Conservation (phyloP, 2,113 vertebrate genomes). For the Brachypodius melanocephalos region DNA sequence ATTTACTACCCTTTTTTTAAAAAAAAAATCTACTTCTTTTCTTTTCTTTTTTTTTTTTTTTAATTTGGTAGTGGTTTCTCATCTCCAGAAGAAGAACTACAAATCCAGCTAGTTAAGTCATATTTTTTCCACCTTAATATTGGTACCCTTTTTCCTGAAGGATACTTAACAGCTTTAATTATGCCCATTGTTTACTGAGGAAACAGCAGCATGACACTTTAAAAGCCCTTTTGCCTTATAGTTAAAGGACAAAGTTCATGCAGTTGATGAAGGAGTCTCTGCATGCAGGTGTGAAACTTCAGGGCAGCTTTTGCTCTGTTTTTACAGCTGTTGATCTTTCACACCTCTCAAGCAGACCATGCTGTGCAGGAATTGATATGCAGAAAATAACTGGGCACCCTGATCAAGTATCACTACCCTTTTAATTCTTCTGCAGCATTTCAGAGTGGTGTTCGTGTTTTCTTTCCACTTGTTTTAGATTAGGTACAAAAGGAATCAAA, state of each 20-base stretch:
- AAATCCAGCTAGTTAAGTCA: conserved; percentile 15
- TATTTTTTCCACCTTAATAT: neutral
- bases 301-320: conserved; percentile 16
- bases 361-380: neutral
- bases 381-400: conserved; percentile 3
- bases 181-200: conserved; percentile 52
- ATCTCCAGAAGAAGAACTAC: neutral
- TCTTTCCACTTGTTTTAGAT: neutral
- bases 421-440: conserved; percentile 1
- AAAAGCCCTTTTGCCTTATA: neutral
- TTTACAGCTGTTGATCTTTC: conserved; percentile 63
- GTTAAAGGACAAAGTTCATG: conserved; percentile 37
- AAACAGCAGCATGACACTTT: conserved; percentile 46
- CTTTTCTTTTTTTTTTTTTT: too few relatives aligned
- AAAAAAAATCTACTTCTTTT: too few relatives aligned
- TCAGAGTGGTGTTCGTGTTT: neutral
- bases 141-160: neutral
- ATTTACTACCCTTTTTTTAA: neutral
- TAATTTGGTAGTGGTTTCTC: conserved; percentile 11
- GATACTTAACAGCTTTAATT: conserved; percentile 53
- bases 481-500: neutral
- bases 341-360: neutral
- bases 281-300: conserved; percentile 32
- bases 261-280: neutral
- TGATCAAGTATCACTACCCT: neutral